These are phyloP conservation scores for Fragum fragum DNA, from an alignment of 2,888 invertebrate species.

Conservation along the genomic window DNA sequence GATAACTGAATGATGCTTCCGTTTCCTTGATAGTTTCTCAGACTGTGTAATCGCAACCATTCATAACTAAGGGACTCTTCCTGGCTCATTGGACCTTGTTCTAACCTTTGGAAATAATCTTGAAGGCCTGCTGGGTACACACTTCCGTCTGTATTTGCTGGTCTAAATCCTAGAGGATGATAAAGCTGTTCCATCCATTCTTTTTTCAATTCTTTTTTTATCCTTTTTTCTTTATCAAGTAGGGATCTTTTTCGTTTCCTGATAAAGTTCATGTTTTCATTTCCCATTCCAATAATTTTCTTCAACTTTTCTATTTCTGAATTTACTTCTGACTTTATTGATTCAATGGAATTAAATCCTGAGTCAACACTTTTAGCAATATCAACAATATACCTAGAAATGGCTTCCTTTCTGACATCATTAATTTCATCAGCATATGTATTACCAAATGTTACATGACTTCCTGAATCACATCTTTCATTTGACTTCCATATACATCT, in stretches of 20 bases:
- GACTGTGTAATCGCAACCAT: slow-evolving; percentile 1
- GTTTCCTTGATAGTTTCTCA: slow-evolving; percentile 7
- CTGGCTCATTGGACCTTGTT: slow-evolving; percentile 8
- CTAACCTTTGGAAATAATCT: slow-evolving; percentile 18
- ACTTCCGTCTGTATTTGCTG: no score
- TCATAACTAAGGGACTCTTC: slow-evolving; percentile 27
- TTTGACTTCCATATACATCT: background rate
- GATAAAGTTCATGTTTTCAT: background rate
- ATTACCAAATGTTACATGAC: background rate
- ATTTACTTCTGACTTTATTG: background rate
- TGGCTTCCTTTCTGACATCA: background rate
- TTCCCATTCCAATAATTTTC: no score
- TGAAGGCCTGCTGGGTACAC: background rate
- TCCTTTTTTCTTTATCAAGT: background rate
- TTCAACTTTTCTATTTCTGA: background rate
- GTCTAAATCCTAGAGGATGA: no score
- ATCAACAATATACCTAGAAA: background rate
- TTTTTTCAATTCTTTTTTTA: background rate
- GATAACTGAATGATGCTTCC: slow-evolving; percentile 22
- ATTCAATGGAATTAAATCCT: background rate
- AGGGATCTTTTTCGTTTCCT: background rate
- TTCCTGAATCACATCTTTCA: background rate
- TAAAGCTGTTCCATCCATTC: background rate
- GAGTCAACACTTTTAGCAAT: background rate
- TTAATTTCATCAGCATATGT: background rate